Evolutionary conservation across 1,140 invertebrate species (phyloP), one percentile per base, ranked within the genome.

Genomic region (Leptopilina clavipes): DNA sequence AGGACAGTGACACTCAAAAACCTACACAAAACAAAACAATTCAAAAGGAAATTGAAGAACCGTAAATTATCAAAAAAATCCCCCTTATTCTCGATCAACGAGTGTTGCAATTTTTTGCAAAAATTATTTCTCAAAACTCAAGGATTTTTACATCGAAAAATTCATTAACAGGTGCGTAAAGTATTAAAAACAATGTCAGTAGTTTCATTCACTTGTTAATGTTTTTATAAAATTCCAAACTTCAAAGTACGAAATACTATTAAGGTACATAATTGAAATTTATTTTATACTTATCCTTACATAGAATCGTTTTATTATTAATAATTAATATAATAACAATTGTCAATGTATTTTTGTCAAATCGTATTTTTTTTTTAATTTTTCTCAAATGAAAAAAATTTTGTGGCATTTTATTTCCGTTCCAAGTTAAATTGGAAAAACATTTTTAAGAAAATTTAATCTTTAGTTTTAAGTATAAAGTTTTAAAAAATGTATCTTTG

Each of bases 1-100:
- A 97, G 82, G 95, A 95, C 79, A 94, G 92, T 81, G 94, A 95
- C 76, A 93, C 92, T 44, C 87, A 90, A 70, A 90, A 90, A 31
- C 85, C 87, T 12, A 83, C 86, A 70, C 79, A 79, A 52, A 80
- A 81, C 56, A 85, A 78, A 80, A 70, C 80, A 19, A 83, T 76
- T 17, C 78, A 84, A 8, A 79, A 86, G 72, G 80, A 88, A 76
- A 70, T 73, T 31, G 37, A 40, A 14, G 76, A 82, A 71, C 54
- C 77, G 71, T 79, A 74, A 79, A 59, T 12, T 40, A n/a, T n/a
- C n/a, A 1, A 40, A 8, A 7, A 40, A 73, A 14, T 6, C 8
- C 22, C 1, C 14, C 5, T 59, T 11, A 14, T 25, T 22, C 22
- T 1, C 12, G 56, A 12, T 14, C 56, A 12, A 65, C 1, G 18